phyloP scores from a whole-genome alignment of 2,888 invertebrate species.

The Escarpia spicata region DNA sequence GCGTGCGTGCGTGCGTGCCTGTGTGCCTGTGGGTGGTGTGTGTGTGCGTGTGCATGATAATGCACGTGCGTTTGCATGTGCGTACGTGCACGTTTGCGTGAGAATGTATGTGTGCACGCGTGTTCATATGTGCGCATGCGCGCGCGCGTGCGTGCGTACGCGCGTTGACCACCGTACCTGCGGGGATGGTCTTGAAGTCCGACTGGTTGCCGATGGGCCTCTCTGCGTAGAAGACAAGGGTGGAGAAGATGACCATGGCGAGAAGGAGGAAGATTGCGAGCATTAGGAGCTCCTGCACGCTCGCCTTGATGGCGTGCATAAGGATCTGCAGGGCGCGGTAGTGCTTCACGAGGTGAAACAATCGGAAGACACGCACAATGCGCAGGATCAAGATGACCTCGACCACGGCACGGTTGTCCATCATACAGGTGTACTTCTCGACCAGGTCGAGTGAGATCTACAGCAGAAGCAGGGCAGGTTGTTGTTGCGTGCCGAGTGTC shows the following conservation, averaged over 20 bases:
- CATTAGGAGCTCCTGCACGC: constrained; percentile 64
- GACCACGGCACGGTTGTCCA: constrained; percentile 58
- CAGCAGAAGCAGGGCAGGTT: neutral
- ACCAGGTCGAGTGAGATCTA: constrained; percentile 56
- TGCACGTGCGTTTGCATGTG: neutral
- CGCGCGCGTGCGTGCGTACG: neutral
- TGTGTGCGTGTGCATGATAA: neutral
- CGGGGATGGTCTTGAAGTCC: constrained; percentile 44
- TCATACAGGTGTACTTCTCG: constrained; percentile 55
- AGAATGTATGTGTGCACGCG: neutral
- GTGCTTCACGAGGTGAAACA: constrained; percentile 66
- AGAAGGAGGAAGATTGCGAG: constrained; percentile 63
- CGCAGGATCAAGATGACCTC: constrained; percentile 66
- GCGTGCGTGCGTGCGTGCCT: too few relatives aligned
- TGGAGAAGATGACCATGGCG: constrained; percentile 63
- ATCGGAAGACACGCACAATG: constrained; percentile 67
- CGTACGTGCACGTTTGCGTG: too few relatives aligned
- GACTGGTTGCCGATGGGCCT: constrained; percentile 39
- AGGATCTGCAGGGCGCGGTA: constrained; percentile 67
- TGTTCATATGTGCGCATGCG: neutral
- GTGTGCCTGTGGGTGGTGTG: neutral
- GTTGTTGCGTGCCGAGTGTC: too few relatives aligned
- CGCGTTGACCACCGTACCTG: neutral
- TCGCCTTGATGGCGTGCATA: constrained; percentile 66
- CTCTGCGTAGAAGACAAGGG: constrained; percentile 65